Evolutionary conservation across 1,140 invertebrate genomes (phyloP), one percentile per base, ranked within the genome.

Genomic region (Cydia amplana): DNA sequence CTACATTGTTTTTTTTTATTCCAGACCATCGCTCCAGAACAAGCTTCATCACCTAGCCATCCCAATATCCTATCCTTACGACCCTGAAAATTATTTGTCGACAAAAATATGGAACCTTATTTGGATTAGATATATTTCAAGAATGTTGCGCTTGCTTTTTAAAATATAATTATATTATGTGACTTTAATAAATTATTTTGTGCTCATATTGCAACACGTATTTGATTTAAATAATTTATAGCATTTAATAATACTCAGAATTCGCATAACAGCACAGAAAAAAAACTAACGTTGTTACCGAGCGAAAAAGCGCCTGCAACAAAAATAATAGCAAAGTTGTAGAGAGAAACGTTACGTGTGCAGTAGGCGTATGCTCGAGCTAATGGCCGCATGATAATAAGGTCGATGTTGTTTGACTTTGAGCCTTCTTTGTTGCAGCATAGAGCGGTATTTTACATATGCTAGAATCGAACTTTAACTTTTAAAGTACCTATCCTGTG

Each of bases 21-120:
- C 10, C 55, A 60, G 55, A 23, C 55, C 55, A 60, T 10, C 55
- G 55, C 55, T 60, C 55, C 55, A 10, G 55, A 60, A 60, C 55
- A 18, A 51, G 49, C 49, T 51, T 51, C 6, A 12, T 18, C 5
- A 51, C 49, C 49, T 51, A n/a, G 49, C 49, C 49, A n/a, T 18
- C 49, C 16, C 4, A 55, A 3, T 14, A 23, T 60, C 55, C 55
- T 60, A 10, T 12, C 55, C 55, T 60, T 23, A 23, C 55, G 23
- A 23, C 20, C 55, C 55, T 23, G 18, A 23, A 0, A 23, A 23
- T n/a, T 23, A 23, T 60, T 60, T 20, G 55, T 9, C 55, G 23
- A 60, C 18, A 7, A 51, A 60, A 60, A 60, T 60, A 23, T 12
- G 20, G 5, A 60, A 60, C 20, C 55, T 23, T 23, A 23, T 23